Percentiles rank a stretch among this genome's conserved stretches.
Evolutionary conservation across 1,140 invertebrate species (phyloP).

Genomic region (Sitodiplosis mosellana): DNA sequence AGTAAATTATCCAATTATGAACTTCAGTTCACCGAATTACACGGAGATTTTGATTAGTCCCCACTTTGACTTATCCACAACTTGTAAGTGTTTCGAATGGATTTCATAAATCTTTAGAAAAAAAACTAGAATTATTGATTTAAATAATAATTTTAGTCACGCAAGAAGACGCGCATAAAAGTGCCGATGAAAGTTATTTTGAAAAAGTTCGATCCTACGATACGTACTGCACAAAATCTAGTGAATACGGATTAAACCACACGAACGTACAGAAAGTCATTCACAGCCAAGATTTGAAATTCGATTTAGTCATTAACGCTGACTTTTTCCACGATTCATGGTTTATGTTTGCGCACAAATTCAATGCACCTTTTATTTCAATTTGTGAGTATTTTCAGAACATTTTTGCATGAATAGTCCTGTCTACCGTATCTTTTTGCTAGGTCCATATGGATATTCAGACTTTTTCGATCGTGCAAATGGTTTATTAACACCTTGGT

Average conservation of each 20-base stretch:
- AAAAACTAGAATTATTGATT: background rate
- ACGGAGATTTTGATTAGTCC: constrained; percentile 30
- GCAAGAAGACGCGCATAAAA: background rate
- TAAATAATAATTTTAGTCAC: background rate
- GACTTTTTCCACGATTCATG: constrained; percentile 27
- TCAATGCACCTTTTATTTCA: constrained; percentile 25
- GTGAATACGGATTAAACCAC: constrained; percentile 29
- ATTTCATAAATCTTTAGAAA: background rate
- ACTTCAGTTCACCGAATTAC: constrained; percentile 26
- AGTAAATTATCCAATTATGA: constrained; percentile 25
- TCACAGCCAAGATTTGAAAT: constrained; percentile 10
- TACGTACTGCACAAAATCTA: constrained; percentile 14
- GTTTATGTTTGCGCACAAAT: constrained; percentile 24
- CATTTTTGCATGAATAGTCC: background rate
- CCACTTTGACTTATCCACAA: constrained; percentile 29
- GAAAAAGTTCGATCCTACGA: background rate
- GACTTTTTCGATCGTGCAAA: constrained; percentile 31
- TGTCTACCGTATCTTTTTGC: background rate
- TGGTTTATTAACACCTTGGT: constrained; percentile 30
- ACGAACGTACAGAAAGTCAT: constrained; percentile 26
- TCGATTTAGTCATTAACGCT: constrained; percentile 27
- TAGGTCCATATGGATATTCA: constrained; percentile 29
- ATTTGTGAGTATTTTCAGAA: constrained; percentile 10
- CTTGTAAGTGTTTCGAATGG: constrained; percentile 12
- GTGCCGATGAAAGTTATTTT: background rate